Conservation (phyloP, 1,140 invertebrate genomes). For the Zaprionus tsacasi region DNA sequence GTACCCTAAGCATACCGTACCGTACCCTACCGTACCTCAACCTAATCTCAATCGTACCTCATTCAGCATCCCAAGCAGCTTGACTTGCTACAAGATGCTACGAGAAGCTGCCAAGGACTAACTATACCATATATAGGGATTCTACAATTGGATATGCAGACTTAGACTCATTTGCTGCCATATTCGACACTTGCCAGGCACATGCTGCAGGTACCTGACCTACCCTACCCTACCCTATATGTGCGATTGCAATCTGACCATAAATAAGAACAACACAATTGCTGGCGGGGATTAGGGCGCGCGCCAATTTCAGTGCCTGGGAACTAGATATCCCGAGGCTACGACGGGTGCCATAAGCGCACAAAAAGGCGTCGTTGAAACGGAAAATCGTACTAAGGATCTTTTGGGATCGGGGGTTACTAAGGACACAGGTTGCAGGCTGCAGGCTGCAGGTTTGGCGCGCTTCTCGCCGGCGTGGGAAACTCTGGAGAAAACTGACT, state of each 20-base stretch:
- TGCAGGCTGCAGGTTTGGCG: slow-evolving; percentile 39
- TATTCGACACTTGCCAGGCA: neutral
- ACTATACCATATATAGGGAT: neutral
- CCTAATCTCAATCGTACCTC: too few species aligned
- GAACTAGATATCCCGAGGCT: slow-evolving; percentile 8
- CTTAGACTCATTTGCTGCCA: neutral
- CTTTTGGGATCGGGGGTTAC: neutral
- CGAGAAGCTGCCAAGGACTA: neutral
- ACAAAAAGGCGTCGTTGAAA: slow-evolving; percentile 40
- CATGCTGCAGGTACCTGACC: slow-evolving; percentile 1
- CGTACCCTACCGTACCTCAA: too few species aligned
- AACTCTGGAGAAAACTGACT: slow-evolving; percentile 3
- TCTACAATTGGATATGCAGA: neutral
- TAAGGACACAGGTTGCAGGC: slow-evolving; percentile 19
- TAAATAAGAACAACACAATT: slow-evolving; percentile 25
- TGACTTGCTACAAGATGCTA: neutral
- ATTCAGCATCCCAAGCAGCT: neutral
- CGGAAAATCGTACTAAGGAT: slow-evolving; percentile 7
- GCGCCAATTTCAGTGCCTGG: slow-evolving; percentile 37
- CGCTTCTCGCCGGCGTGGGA: slow-evolving; percentile 49
- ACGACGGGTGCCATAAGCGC: slow-evolving; percentile 35
- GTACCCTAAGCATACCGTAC: too few species aligned
- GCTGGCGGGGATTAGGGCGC: slow-evolving; percentile 27
- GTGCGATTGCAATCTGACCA: slow-evolving; percentile 19
- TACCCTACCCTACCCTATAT: too few species aligned